Evolutionary conservation across 2,797 vertebrate genomes (phyloP).

Genomic region (Anomalospiza imberbis): DNA sequence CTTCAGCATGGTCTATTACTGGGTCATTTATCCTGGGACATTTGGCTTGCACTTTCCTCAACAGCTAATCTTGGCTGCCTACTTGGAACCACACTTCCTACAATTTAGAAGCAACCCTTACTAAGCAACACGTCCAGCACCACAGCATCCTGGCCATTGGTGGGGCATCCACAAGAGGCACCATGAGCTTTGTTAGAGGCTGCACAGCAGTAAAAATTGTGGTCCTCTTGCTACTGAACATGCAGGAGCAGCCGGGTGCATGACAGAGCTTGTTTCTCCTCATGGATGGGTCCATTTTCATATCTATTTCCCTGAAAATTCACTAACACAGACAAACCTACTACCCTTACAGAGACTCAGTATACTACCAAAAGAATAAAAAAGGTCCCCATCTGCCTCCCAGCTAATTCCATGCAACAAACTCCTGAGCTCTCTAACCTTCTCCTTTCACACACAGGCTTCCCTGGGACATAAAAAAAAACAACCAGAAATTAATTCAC

Average conservation of each 20-base stretch:
- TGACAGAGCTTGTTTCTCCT: not conserved
- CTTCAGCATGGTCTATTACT: not conserved
- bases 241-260: rapidly evolving
- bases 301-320: not conserved
- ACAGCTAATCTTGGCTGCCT: not conserved
- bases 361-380: not conserved
- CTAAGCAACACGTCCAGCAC: rapidly evolving
- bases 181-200: not conserved
- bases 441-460: not conserved
- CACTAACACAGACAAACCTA: not conserved
- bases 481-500: not conserved
- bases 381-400: not conserved
- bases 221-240: not conserved
- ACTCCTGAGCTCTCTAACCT: not conserved
- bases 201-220: not conserved
- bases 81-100: not conserved
- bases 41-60: not conserved
- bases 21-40: not conserved
- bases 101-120: not conserved
- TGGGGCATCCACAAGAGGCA: not conserved
- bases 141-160: not conserved
- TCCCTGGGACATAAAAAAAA: not conserved
- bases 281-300: not conserved
- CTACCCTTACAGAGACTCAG: not conserved
- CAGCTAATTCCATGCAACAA: not conserved